Conservation (phyloP, 2,888 invertebrate species). For the Nephrocerus scutellatus region DNA sequence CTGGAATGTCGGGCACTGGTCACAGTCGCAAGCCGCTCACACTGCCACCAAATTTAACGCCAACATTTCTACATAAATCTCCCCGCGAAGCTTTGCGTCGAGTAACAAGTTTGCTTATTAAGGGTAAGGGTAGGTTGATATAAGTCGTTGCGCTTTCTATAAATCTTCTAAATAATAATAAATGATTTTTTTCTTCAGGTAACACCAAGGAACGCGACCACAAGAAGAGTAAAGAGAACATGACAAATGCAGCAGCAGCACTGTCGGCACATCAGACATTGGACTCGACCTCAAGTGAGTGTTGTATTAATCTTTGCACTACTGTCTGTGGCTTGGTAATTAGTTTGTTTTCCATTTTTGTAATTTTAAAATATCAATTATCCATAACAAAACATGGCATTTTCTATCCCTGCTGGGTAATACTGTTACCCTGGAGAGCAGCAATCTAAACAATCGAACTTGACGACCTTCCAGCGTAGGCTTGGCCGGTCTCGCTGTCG, state of each 20-base stretch:
- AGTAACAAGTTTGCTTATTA: slow-evolving; percentile 80
- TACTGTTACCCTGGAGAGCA: too few relatives aligned
- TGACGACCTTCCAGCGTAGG: too few relatives aligned
- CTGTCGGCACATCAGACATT: slow-evolving; percentile 15
- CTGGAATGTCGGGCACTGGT: slow-evolving; percentile 48
- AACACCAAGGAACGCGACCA: slow-evolving; percentile 22
- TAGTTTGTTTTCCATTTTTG: too few relatives aligned
- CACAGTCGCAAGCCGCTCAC: slow-evolving; percentile 70
- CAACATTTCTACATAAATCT: slow-evolving; percentile 84
- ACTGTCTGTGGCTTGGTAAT: too few relatives aligned
- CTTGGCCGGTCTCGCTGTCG: too few relatives aligned
- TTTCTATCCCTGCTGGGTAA: too few relatives aligned
- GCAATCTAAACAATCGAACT: too few relatives aligned
- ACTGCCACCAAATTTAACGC: slow-evolving; percentile 80
- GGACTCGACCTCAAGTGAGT: slow-evolving; percentile 20
- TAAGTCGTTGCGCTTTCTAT: neutral
- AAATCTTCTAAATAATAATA: slow-evolving; percentile 3
- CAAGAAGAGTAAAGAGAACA: slow-evolving; percentile 22
- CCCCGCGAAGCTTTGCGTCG: slow-evolving; percentile 78
- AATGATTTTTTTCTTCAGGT: slow-evolving; percentile 10
- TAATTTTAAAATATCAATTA: too few relatives aligned
- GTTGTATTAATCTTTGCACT: neutral
- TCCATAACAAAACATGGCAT: too few relatives aligned
- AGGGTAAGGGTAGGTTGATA: slow-evolving; percentile 57
- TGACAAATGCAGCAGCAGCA: slow-evolving; percentile 17